Evolutionary conservation across 1,140 invertebrate genomes (phyloP).

Genomic region (Drosophila azteca): DNA sequence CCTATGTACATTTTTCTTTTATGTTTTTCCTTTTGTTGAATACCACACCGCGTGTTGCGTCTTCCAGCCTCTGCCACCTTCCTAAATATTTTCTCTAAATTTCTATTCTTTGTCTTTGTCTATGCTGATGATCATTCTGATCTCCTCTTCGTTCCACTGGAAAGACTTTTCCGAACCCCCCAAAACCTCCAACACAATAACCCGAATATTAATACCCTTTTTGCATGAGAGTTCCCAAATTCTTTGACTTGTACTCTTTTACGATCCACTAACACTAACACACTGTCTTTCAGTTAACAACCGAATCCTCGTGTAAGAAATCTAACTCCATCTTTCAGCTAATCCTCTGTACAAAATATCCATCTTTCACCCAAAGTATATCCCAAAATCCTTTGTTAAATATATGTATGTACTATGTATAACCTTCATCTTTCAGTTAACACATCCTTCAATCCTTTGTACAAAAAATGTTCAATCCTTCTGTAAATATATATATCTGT

Average conservation of each 20-base stretch:
- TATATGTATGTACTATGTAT: background rate
- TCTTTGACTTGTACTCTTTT: background rate
- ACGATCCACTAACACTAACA: conserved; percentile 2
- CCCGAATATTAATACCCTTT: background rate
- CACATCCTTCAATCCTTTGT: conserved; percentile 10
- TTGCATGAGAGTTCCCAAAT: conserved; percentile 17
- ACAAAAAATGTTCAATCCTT: conserved; percentile 5
- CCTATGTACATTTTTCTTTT: no score
- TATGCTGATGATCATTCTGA: conserved; percentile 26
- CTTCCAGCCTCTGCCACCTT: no score
- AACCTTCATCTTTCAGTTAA: conserved; percentile 15
- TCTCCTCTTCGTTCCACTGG: background rate
- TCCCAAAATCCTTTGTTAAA: conserved; percentile 11
- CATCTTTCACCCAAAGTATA: background rate
- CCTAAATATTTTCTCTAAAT: background rate
- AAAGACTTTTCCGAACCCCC: background rate
- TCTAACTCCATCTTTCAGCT: background rate
- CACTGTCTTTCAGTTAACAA: background rate
- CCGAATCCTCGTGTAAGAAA: background rate
- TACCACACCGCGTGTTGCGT: no score
- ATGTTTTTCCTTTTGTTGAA: no score
- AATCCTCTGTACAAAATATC: background rate
- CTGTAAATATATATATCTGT: conserved; percentile 3
- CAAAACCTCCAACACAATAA: conserved; percentile 37
- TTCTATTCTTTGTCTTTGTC: conserved; percentile 25